Evolutionary conservation across 2,113 vertebrate genomes (phyloP).

Genomic region (Oceanodroma tethys): DNA sequence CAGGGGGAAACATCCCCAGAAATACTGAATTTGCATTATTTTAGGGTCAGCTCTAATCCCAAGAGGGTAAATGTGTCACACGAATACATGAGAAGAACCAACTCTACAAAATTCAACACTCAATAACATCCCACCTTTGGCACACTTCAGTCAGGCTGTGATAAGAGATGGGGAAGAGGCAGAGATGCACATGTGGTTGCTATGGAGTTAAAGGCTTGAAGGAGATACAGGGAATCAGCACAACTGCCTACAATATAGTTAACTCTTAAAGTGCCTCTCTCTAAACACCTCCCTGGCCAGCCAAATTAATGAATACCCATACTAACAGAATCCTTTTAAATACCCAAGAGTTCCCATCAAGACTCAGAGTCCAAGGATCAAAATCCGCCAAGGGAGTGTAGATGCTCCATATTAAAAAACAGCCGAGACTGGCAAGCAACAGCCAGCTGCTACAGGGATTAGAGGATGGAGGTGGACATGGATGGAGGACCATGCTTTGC

Average conservation of each 20-base stretch:
- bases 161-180: not conserved
- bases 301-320: not conserved
- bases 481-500: not conserved
- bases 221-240: not conserved
- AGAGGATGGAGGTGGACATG: not conserved
- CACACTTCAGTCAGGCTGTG: not conserved
- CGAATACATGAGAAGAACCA: not conserved
- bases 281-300: not conserved
- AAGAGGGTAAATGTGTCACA: not conserved
- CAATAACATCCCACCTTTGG: not conserved
- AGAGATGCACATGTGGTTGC: slow-evolving; percentile 28
- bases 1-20: not conserved
- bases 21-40: not conserved
- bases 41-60: not conserved
- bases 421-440: not conserved
- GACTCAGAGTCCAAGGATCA: not conserved
- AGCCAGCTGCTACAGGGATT: not conserved
- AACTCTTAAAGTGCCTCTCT: not conserved
- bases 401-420: not conserved
- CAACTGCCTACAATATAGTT: not conserved
- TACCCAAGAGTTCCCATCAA: not conserved
- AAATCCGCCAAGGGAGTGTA: not conserved
- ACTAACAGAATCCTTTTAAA: not conserved
- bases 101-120: not conserved
- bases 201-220: slow-evolving; percentile 41